These are phyloP conservation scores for Lanius ludovicianus DNA, from an alignment of 2,113 vertebrate species.

Conservation along the genomic window DNA sequence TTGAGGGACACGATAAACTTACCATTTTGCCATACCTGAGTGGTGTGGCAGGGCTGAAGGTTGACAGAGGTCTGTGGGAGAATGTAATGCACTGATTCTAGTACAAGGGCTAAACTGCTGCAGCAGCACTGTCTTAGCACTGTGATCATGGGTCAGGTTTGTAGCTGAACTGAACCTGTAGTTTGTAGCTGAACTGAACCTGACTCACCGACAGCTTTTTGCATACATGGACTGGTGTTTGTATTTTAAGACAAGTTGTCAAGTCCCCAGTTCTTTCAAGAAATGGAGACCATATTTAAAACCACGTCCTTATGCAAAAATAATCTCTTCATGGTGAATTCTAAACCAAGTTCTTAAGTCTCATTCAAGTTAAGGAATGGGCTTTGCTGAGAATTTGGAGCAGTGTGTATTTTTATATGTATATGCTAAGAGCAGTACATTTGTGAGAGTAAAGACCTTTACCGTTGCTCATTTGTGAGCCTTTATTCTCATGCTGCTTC, in stretches of 20 bases:
- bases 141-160: background rate
- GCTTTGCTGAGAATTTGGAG: background rate
- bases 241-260: background rate
- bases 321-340: background rate
- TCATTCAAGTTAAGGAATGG: background rate
- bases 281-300: background rate
- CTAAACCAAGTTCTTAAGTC: background rate
- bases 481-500: background rate
- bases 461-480: background rate
- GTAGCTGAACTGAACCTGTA: too few species aligned
- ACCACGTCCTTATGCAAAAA: background rate
- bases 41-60: background rate
- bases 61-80: background rate
- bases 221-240: background rate
- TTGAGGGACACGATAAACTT: background rate
- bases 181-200: background rate
- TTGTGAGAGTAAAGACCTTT: background rate
- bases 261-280: background rate
- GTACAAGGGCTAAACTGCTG: background rate
- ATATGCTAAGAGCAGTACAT: background rate
- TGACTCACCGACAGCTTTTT: background rate
- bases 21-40: background rate
- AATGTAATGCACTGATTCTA: background rate
- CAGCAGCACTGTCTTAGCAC: background rate
- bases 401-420: background rate